Conservation (phyloP, 2,797 vertebrate genomes). For the Mormyrus proboscirostris region DNA sequence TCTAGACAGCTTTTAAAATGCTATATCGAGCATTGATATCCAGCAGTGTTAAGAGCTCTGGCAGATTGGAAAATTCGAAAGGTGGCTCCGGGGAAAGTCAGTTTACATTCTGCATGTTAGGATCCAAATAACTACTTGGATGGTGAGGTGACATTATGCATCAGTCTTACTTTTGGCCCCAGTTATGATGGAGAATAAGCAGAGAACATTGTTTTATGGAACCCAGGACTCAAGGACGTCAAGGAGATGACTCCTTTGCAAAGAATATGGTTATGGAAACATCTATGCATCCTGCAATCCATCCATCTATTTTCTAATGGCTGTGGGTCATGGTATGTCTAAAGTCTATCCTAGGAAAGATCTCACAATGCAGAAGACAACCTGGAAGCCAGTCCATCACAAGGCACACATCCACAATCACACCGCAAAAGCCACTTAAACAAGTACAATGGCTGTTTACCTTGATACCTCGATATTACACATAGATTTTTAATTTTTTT, state of each 20-base stretch:
- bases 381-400: background rate
- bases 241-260: background rate
- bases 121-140: background rate
- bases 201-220: background rate
- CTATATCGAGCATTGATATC: background rate
- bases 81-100: background rate
- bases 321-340: background rate
- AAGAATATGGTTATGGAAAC: background rate
- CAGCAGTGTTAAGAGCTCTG: background rate
- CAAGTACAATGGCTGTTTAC: background rate
- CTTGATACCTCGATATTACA: background rate
- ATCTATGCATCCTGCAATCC: background rate
- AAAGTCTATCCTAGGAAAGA: background rate
- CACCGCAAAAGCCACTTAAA: background rate
- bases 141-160: background rate
- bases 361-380: background rate
- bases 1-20: background rate
- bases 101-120: background rate
- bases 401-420: background rate
- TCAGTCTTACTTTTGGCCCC: background rate
- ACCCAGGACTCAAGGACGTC: background rate
- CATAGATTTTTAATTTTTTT: background rate
- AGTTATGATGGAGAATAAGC: background rate
- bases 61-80: background rate
- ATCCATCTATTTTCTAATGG: background rate